Conservation (phyloP, 2,113 vertebrate genomes). For the Recurvirostra avosetta region DNA sequence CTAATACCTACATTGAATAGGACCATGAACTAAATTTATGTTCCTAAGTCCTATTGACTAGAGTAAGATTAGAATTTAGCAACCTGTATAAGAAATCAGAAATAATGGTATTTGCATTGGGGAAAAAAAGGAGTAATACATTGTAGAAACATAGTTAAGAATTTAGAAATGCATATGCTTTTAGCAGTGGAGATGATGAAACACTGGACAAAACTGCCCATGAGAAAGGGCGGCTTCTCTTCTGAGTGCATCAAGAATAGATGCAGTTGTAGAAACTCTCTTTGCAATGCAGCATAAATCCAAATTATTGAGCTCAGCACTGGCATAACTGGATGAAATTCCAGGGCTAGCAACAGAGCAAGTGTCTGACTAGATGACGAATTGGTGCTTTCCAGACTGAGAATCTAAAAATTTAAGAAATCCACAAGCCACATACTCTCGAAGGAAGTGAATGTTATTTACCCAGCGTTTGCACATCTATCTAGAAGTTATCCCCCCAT, state of each 20-base stretch:
- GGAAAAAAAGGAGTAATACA: not conserved
- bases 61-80: not conserved
- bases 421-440: not conserved
- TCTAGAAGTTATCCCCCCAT: not conserved
- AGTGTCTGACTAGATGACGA: not conserved
- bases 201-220: not conserved
- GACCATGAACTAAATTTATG: not conserved
- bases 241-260: not conserved
- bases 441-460: not conserved
- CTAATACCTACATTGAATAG: not conserved
- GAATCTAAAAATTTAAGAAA: slow-evolving; percentile 8
- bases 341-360: not conserved
- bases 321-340: not conserved
- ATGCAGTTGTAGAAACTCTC: not conserved
- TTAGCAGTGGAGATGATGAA: not conserved
- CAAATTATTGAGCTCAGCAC: not conserved
- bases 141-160: not conserved
- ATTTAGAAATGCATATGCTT: not conserved
- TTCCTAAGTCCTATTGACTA: not conserved
- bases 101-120: not conserved
- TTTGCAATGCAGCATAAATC: not conserved
- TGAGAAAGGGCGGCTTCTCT: not conserved
- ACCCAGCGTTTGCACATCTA: not conserved
- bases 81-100: not conserved
- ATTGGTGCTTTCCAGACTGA: not conserved